Percentiles rank a stretch among this genome's conserved stretches.
Evolutionary conservation across 2,113 vertebrate genomes (phyloP).

Genomic region (Etheostoma spectabile): DNA sequence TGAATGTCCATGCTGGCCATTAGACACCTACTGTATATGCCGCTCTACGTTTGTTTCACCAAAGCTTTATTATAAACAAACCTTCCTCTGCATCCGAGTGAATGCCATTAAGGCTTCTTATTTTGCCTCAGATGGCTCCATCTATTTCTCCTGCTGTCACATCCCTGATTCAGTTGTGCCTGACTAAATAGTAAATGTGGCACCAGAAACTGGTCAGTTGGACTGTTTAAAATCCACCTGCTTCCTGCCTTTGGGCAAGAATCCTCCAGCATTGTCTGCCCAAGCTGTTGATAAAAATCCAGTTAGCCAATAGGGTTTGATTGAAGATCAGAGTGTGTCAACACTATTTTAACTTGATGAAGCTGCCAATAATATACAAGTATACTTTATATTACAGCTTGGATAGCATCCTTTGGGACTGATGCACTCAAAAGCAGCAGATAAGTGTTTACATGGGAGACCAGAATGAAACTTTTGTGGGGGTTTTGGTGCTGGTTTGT

Average conservation of each 20-base stretch:
- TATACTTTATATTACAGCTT: background rate
- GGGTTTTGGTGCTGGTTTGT: background rate
- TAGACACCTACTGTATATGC: conserved; percentile 4
- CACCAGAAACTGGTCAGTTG: background rate
- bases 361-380: background rate
- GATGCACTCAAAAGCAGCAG: background rate
- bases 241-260: background rate
- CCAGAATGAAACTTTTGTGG: background rate
- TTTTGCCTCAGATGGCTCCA: background rate
- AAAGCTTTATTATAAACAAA: conserved; percentile 38
- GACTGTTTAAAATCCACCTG: background rate
- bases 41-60: conserved; percentile 4
- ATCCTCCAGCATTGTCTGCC: background rate
- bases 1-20: background rate
- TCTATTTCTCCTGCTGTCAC: conserved; percentile 12
- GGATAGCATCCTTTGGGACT: background rate
- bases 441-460: background rate
- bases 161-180: background rate
- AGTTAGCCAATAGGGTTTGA: background rate
- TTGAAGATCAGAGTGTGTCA: too few species aligned
- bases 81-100: conserved; percentile 2
- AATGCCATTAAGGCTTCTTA: background rate
- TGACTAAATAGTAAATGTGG: background rate
- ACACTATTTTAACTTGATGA: background rate
- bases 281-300: background rate